Base-by-base conservation (phyloP, 2,113 vertebrate species). In the Caloenas nicobarica region DNA sequence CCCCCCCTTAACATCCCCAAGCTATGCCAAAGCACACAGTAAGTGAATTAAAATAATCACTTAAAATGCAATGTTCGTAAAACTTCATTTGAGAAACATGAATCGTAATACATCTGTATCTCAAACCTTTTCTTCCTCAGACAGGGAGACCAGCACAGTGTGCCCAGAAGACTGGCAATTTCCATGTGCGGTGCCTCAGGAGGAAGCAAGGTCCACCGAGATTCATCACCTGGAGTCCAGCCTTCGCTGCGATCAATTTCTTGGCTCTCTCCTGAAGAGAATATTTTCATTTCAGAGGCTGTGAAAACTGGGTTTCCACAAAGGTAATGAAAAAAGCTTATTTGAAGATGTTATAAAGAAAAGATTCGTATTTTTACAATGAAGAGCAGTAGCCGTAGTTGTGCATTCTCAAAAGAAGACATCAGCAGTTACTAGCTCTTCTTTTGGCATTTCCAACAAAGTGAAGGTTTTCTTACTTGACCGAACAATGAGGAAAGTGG, bases 401-500 rank as follows among this genome's bases (percentile, higher is more conserved):
- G 33, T 24, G 24, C 21, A 3, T 78, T 94, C 48, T 79, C 33
- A 40, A 69, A 82, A 50, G 70, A 81, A 31, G 2, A 28, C 6
- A 18, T 38, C 17, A 1, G 17, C 64, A 81, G 53, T 60, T 79
- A 78, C 18, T 64, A 28, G 82, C 62, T 86, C 74, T 42, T 93
- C 74, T 90, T 84, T 56, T 57, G 70, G 13, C 46, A 57, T 92
- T 69, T 91, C 70, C 53, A 61, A 18, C 22, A 57, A 76, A 77
- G 29, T 81, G 38, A 76, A 58, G n/a, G 54, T 90, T 91, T 93
- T 82, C 50, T 79, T 83, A 69, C 72, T 82, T 72, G 79, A 61
- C 81, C 7, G 16, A 94, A 88, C 79, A 91, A 82, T 48, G 62
- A 89, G 61, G 77, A 58, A 96, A 81, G 92, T 94, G 89, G 92